A percentile compares a stretch with the other conserved stretches of the same genome.
Conservation (phyloP, 2,113 vertebrate genomes). For the Nothoprocta pentlandii region DNA sequence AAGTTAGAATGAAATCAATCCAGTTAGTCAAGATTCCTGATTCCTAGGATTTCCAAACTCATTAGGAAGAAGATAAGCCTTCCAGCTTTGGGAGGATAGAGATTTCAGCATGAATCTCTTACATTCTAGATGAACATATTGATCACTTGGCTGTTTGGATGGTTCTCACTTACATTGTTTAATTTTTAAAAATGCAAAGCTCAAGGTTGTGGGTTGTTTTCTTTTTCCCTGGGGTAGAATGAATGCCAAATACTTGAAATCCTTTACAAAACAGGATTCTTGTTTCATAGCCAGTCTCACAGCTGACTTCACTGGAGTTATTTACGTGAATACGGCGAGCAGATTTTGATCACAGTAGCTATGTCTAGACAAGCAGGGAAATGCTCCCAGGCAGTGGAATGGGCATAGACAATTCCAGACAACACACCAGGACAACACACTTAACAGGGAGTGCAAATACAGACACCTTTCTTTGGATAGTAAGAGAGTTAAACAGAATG, state of each 20-base stretch:
- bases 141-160: constrained; percentile 8
- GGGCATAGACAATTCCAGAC: background rate
- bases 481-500: background rate
- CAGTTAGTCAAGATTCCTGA: background rate
- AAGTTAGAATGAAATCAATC: background rate
- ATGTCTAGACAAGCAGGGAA: constrained; percentile 20
- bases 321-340: background rate
- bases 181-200: constrained; percentile 36
- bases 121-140: constrained; percentile 4
- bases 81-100: background rate
- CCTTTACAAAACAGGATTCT: constrained; percentile 31
- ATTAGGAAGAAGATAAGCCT: background rate
- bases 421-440: background rate
- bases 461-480: constrained; percentile 10
- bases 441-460: background rate
- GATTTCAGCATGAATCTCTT: background rate
- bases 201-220: constrained; percentile 11
- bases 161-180: background rate
- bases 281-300: constrained; percentile 58
- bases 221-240: constrained; percentile 15
- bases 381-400: constrained; percentile 6
- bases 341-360: constrained; percentile 46
- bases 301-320: constrained; percentile 54
- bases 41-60: background rate
- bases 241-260: constrained; percentile 51